Evolutionary conservation across 1,140 invertebrate species (phyloP), one percentile per base, ranked within the genome.

Genomic region (Achatina immaculata): DNA sequence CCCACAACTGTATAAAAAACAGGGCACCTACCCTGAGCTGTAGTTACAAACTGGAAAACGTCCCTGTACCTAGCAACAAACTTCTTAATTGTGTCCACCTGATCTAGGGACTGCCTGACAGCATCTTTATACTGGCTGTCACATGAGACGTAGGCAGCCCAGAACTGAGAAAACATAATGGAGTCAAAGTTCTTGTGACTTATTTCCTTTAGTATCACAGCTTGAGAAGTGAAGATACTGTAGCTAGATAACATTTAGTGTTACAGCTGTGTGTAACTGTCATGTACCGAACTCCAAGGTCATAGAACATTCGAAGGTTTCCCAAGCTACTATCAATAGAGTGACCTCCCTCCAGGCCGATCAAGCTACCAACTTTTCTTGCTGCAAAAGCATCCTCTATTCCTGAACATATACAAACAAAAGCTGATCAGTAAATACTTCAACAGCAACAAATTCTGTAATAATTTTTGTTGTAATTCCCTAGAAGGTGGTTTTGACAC

Each of bases 111-210:
- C 86, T 95, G 91, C 87, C 96, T 95, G 51, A 96, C 95, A 9
- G 95, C 95, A 89, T 97, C 96, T 86, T 95, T 93, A 88, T 95
- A 94, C 88, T 96, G 95, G n/a, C 95, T 94, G 76, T 94, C 94
- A 90, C 96, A 97, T 7, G 95, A 94, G 65, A 95, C 95, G 92
- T 96, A 97, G 71, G 95, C 95, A 55, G 95, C 95, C 96, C 96
- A 97, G 91, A 97, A 96, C 95, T 97, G 92, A 40, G 82, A 80
- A 28, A 76, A 16, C 24, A 45, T 21, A 51, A 80, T 45, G 0
- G 43, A 55, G 51, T 4, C 58, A 36, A 72, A 21, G 34, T n/a
- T n/a, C n/a, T n/a, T n/a, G n/a, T n/a, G n/a, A n/a, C n/a, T n/a
- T n/a, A 16, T 55, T 55, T 55, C 51, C n/a, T 55, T 55, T 55